These are phyloP conservation scores for Tragelaphus strepsiceros DNA, from an alignment of 2,113 vertebrate species.

Conservation along the genomic window DNA sequence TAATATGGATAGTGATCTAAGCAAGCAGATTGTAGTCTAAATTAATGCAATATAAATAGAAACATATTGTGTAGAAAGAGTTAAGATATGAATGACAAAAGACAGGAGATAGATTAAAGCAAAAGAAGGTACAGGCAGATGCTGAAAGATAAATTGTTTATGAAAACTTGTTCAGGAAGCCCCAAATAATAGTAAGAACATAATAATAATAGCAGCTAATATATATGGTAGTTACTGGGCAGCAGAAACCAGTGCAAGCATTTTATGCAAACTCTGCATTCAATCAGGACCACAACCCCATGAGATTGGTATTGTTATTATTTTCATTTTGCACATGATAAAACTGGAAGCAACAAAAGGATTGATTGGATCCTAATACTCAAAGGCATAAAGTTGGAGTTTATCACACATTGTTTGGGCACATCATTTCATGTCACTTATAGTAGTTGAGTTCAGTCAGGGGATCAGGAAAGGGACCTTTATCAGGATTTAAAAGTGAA, in stretches of 20 bases:
- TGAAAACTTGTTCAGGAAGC: background rate
- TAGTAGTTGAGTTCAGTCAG: background rate
- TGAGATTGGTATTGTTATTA: background rate
- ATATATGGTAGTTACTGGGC: background rate
- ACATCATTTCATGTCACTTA: background rate
- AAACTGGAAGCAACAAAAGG: background rate
- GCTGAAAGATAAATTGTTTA: background rate
- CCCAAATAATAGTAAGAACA: background rate
- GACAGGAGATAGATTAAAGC: background rate
- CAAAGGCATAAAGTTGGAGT: background rate
- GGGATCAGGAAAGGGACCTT: background rate
- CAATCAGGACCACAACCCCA: background rate
- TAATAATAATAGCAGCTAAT: background rate
- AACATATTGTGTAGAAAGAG: background rate
- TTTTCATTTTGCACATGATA: background rate
- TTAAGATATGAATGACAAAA: background rate
- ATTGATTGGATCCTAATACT: background rate
- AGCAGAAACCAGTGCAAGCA: background rate
- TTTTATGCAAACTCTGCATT: background rate
- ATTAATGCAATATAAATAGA: background rate
- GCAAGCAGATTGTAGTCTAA: background rate
- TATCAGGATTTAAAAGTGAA: background rate
- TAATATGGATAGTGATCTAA: background rate
- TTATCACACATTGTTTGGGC: background rate
- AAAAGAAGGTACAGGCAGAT: background rate